Base-by-base conservation (phyloP, 2,113 vertebrate genomes). In the Acanthisitta chloris region DNA sequence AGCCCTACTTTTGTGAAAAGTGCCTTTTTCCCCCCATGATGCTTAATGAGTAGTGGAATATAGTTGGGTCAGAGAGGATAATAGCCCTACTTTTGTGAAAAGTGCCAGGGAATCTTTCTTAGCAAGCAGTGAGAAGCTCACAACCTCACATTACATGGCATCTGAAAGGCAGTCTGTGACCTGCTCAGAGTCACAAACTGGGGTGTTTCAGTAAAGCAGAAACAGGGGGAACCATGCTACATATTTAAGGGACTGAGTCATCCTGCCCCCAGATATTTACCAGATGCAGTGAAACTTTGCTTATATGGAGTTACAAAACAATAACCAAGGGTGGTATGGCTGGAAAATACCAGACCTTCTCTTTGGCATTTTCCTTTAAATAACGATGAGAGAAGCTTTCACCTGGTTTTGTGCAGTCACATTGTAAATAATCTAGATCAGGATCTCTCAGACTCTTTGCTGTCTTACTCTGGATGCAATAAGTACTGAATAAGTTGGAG, bases 61-160 rank as follows among this genome's bases (percentile, higher is more conserved):
- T 51, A 65, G 73, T 80, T 25, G 8, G 92, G 86, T 95, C 94
- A 95, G 55, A 73, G 52, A 92, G 94, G 83, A 96, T 94, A 96
- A 97, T 93, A 93, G 96, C 83, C 57, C 62, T 87, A 55, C 92
- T 97, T 93, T 58, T 34, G 42, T 81, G 42, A 62, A 70, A 83
- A 96, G 78, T 80, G 61, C 42, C 67, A 40, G 54, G 58, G 70
- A 69, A 94, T 87, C 81, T 80, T 62, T 88, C 85, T 62, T 69
- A 78, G 62, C 33, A 46, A 85, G 59, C 52, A 70, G 14, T 52
- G 52, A 92, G 86, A 84, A 66, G 29, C 19, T 94, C 43, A 58
- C 33, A 40, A 66, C 33, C 19, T 94, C 43, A 58, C 33, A 40
- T 36, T 86, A 91, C 88, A 80, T 54, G 54, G 7, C 17, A 20